phyloP scores from a whole-genome alignment of 2,888 invertebrate genomes.

The Piscicola geometra region DNA sequence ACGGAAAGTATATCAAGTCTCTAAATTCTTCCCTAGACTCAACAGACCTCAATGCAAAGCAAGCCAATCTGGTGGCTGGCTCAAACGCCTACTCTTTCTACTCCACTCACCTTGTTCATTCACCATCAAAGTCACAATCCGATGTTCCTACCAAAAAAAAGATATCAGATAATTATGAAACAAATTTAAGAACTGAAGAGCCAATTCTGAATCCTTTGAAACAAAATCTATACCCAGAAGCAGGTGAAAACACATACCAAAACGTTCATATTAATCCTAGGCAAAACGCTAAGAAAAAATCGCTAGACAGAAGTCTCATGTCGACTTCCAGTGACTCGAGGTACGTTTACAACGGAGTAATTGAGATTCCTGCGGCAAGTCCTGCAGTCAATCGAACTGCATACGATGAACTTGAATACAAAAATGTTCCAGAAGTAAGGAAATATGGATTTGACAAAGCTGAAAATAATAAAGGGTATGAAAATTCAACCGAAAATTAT shows the following conservation, averaged over 20 bases:
- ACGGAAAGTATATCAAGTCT: too few relatives aligned
- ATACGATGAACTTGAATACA: too few relatives aligned
- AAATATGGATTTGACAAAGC: too few relatives aligned
- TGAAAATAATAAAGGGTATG: too few relatives aligned
- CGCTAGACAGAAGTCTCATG: not conserved
- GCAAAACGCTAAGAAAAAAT: not conserved
- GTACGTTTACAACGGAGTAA: not conserved
- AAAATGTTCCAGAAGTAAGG: too few relatives aligned
- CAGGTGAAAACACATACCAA: not conserved
- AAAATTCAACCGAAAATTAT: too few relatives aligned
- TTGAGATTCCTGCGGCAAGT: not conserved
- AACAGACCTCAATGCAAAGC: too few relatives aligned
- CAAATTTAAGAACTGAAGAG: not conserved
- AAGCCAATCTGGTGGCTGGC: not conserved
- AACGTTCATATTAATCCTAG: not conserved
- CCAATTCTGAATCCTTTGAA: not conserved
- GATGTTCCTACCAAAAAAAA: not conserved
- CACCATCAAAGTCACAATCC: not conserved
- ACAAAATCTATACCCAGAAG: not conserved
- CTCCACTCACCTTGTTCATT: not conserved
- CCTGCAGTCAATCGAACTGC: too few relatives aligned
- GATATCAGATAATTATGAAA: not conserved
- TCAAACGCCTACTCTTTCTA: not conserved
- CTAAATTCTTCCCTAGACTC: too few relatives aligned
- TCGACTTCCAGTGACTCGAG: not conserved